Evolutionary conservation across 30 jellyfish, hydroid and myxozoan species (phyloP), one percentile per base, ranked within the genome.

Genomic region (Calvadosia cruxmelitensis): DNA sequence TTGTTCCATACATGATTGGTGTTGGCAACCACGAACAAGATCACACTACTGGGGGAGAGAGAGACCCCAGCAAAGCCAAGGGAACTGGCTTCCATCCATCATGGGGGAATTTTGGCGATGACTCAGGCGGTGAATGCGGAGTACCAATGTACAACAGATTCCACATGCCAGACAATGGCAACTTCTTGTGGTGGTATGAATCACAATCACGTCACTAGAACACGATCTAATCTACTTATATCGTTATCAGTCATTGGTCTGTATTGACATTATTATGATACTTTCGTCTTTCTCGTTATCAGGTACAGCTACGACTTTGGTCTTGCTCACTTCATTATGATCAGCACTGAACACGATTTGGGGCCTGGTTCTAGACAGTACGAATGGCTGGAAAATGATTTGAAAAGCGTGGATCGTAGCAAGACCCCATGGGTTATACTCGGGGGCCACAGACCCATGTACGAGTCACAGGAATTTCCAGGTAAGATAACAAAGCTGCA

Each of bases 271-370:
- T n/a, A n/a, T n/a, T n/a, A n/a, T n/a, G n/a, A n/a, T n/a, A 66
- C 0, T n/a, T n/a, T n/a, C 3, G 24, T 1, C 34, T 25, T 48
- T 49, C 49, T 49, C 23, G 27, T 16, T 31, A 31, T 1, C 67
- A 84, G 95, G 95, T 87, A 87, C 86, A 87, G 97, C 51, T 87
- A 27, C 42, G 94, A 87, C 68, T 87, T 62, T 70, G 97, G 97
- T 23, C 25, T 87, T 61, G 97, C 75, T 13, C 97, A 87, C 52
- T 71, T 23, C 53, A 71, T 82, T 20, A 64, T 67, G 85, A 70
- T 87, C 78, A 72, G 93, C 74, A 72, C 97, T 5, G 97, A 87
- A 52, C 95, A 87, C 52, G 85, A 87, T 69, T 87, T 66, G 30
- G 53, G 49, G 13, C 95, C 95, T 3, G 97, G 95, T 49, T 65